phyloP scores from a whole-genome alignment of 2,113 vertebrate species.

The Vanacampus margaritifer region DNA sequence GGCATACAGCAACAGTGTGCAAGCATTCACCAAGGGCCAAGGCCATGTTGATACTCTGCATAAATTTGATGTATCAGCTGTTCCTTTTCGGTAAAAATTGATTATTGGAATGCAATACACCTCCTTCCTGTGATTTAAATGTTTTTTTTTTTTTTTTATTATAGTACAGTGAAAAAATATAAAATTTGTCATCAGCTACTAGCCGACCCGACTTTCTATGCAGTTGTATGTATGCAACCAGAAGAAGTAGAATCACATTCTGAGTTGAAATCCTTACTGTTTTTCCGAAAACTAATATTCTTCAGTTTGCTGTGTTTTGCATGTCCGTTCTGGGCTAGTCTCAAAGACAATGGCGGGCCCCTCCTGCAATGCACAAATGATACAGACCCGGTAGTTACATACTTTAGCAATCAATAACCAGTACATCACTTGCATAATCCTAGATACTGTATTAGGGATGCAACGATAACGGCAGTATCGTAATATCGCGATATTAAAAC shows the following conservation, averaged over 20 bases:
- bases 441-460: too few relatives aligned
- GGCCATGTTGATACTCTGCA: too few relatives aligned
- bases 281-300: conserved; percentile 19
- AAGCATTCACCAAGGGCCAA: too few relatives aligned
- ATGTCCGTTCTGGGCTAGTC: conserved; percentile 70
- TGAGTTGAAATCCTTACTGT: conserved; percentile 49
- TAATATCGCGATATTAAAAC: too few relatives aligned
- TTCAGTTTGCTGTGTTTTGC: conserved; percentile 52
- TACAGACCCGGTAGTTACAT: background rate
- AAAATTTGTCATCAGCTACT: background rate
- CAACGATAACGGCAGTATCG: too few relatives aligned
- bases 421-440: background rate
- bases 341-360: conserved; percentile 64
- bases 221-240: background rate
- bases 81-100: too few relatives aligned
- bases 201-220: background rate
- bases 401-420: background rate
- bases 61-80: too few relatives aligned
- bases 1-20: too few relatives aligned
- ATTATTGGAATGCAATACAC: too few relatives aligned
- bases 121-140: too few relatives aligned
- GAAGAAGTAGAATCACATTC: background rate
- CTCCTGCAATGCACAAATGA: conserved; percentile 53
- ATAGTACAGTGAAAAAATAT: background rate
- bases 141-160: too few relatives aligned